Evolutionary conservation across 2,888 invertebrate species (phyloP).

Genomic region (Gonocerus acuteangulatus): DNA sequence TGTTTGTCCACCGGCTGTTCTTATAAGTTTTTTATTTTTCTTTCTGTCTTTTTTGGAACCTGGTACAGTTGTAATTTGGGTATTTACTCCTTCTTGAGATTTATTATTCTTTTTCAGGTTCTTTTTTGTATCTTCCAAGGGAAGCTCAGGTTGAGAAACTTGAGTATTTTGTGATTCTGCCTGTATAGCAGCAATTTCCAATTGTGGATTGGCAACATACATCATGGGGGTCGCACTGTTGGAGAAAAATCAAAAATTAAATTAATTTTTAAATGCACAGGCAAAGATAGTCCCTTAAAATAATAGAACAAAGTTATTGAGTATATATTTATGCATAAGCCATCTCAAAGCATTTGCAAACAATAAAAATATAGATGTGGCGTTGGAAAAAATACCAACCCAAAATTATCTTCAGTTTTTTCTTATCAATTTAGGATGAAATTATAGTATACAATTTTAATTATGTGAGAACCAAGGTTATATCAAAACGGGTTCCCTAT

Average conservation of each 20-base stretch:
- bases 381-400: too few relatives aligned
- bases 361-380: too few relatives aligned
- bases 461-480: too few relatives aligned
- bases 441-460: too few relatives aligned
- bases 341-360: too few relatives aligned
- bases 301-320: background rate
- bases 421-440: too few relatives aligned
- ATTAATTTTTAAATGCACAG: background rate
- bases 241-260: too few relatives aligned
- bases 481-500: too few relatives aligned
- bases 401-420: too few relatives aligned
- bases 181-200: slow-evolving; percentile 39
- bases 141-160: slow-evolving; percentile 36
- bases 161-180: slow-evolving; percentile 18
- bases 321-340: background rate
- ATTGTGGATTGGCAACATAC: slow-evolving; percentile 43
- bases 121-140: slow-evolving; percentile 32
- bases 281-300: background rate
- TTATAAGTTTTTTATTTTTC: slow-evolving; percentile 64
- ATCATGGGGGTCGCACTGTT: slow-evolving; percentile 45
- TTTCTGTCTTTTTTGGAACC: slow-evolving; percentile 47
- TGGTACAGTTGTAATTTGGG: slow-evolving; percentile 21
- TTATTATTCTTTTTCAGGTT: slow-evolving; percentile 39
- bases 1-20: slow-evolving; percentile 86
- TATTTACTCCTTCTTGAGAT: slow-evolving; percentile 20